Conservation (phyloP, 2,888 invertebrate species). For the Drosophila mercatorum region DNA sequence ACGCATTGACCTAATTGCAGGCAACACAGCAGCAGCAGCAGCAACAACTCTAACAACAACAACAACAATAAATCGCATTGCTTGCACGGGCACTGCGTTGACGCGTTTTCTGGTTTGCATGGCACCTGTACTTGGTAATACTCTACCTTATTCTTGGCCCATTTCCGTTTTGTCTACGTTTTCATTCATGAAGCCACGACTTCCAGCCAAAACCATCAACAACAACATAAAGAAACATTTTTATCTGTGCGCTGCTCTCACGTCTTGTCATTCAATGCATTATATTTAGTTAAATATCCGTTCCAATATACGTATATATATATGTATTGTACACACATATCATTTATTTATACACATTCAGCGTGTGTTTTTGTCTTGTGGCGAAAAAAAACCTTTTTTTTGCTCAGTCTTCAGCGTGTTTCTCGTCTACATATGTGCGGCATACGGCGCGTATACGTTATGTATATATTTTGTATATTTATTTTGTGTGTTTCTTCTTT, state of each 20-base stretch:
- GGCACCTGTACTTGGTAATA: conserved; percentile 85
- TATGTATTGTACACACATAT: conserved; percentile 35
- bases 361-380: conserved; percentile 39
- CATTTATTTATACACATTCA: conserved; percentile 44
- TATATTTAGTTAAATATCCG: conserved; percentile 45
- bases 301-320: conserved; percentile 19
- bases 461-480: conserved; percentile 12
- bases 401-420: conserved; percentile 13
- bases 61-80: conserved; percentile 40
- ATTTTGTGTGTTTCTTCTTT: conserved; percentile 18
- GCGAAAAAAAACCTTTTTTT: conserved; percentile 14
- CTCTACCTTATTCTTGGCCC: conserved; percentile 4
- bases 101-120: conserved; percentile 83
- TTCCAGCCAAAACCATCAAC: conserved; percentile 22
- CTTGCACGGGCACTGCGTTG: conserved; percentile 79
- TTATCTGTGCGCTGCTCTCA: conserved; percentile 23
- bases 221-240: conserved; percentile 37
- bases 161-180: conserved; percentile 8
- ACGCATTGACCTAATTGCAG: conserved; percentile 70
- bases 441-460: conserved; percentile 60
- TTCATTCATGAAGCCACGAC: conserved; percentile 51
- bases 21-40: conserved; percentile 22
- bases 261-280: conserved; percentile 55
- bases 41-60: conserved; percentile 9
- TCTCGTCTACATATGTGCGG: conserved; percentile 44